A percentile compares a stretch with the other conserved stretches of the same genome.
phyloP scores from a whole-genome alignment of 2,113 vertebrate genomes.

The Oryctolagus cuniculus region DNA sequence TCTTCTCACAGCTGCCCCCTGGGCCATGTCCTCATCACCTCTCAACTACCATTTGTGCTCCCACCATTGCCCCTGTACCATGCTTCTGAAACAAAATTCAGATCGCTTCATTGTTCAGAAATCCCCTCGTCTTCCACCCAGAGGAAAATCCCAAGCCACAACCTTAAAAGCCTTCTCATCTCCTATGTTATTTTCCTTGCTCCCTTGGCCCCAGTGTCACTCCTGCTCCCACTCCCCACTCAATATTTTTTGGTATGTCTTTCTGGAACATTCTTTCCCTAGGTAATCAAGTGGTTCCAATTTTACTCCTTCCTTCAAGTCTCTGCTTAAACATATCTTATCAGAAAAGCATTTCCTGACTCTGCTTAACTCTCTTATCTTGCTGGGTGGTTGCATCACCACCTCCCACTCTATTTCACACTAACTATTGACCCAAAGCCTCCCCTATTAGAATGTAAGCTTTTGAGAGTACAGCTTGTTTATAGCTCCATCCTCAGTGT shows the following conservation, averaged over 20 bases:
- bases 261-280: not conserved
- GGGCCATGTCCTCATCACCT: not conserved
- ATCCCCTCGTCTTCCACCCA: not conserved
- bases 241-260: not conserved
- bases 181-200: not conserved
- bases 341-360: slow-evolving; percentile 23
- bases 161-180: not conserved
- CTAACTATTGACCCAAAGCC: not conserved
- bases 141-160: not conserved
- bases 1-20: not conserved
- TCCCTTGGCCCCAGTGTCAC: not conserved
- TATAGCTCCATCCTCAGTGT: not conserved
- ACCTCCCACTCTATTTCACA: not conserved
- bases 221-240: not conserved
- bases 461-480: not conserved
- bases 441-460: not conserved
- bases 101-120: not conserved
- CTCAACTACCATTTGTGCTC: not conserved
- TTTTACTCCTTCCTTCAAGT: slow-evolving; percentile 37
- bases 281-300: not conserved
- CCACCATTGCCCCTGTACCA: not conserved
- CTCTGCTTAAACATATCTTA: not conserved
- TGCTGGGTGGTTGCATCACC: not conserved
- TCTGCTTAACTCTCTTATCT: not conserved
- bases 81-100: not conserved